Evolutionary conservation across 2,797 vertebrate species (phyloP).

Genomic region (Myotis findleyi): DNA sequence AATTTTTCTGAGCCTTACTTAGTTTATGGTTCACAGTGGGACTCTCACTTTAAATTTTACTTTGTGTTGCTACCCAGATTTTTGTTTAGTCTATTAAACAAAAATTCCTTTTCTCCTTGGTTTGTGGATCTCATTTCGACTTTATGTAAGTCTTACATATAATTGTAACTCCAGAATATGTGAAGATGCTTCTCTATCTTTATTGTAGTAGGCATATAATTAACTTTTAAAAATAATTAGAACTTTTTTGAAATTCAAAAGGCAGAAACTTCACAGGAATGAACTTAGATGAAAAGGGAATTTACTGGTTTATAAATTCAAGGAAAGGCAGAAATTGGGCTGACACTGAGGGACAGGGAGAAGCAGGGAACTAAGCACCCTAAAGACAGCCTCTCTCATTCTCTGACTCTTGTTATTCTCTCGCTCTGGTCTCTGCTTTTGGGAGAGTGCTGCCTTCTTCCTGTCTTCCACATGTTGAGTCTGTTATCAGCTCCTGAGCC

Average conservation of each 20-base stretch:
- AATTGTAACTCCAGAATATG: background rate
- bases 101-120: background rate
- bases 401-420: background rate
- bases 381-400: background rate
- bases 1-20: background rate
- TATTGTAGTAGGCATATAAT: background rate
- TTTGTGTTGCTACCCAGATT: background rate
- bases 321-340: background rate
- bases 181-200: background rate
- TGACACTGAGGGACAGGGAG: background rate
- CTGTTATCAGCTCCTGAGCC: background rate
- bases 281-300: background rate
- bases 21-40: background rate
- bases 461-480: background rate
- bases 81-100: background rate
- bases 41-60: background rate
- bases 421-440: background rate
- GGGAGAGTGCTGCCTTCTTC: background rate
- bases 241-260: background rate
- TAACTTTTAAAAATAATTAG: slow-evolving; percentile 5
- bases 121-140: background rate
- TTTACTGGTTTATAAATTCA: background rate
- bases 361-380: background rate
- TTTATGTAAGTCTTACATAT: background rate
- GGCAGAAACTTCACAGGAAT: background rate